These are phyloP conservation scores for Oncorhynchus kisutch DNA, from an alignment of 2,113 vertebrate genomes.

Conservation along the genomic window DNA sequence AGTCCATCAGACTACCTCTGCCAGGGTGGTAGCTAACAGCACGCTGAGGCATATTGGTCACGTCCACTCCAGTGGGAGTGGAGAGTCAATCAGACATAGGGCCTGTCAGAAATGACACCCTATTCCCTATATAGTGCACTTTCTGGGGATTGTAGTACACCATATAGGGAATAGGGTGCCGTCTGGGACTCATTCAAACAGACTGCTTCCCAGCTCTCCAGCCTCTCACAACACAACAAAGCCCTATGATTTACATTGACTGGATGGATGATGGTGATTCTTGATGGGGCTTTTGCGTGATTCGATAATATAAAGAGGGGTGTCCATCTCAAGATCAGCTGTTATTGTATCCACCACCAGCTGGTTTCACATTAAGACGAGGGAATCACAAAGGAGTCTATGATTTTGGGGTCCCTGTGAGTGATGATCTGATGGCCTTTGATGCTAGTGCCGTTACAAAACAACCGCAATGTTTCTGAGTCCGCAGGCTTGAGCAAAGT, in stretches of 20 bases:
- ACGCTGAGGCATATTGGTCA: not conserved
- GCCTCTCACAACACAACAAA: too few relatives aligned
- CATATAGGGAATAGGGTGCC: not conserved
- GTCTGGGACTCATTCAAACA: not conserved
- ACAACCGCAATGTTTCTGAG: not conserved
- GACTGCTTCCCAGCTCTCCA: not conserved
- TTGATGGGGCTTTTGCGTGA: not conserved
- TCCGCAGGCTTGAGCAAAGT: not conserved
- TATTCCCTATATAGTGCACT: too few relatives aligned
- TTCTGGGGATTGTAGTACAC: not conserved
- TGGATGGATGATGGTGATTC: conserved; percentile 11
- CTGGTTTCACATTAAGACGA: too few relatives aligned
- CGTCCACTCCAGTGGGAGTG: not conserved
- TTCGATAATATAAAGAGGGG: not conserved
- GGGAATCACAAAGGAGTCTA: not conserved
- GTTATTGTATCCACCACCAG: too few relatives aligned
- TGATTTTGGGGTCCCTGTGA: not conserved
- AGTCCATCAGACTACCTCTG: not conserved
- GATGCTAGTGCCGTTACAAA: not conserved
- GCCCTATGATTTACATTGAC: not conserved
- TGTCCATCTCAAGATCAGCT: not conserved
- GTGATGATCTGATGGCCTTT: not conserved
- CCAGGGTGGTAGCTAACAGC: not conserved
- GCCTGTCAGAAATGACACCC: too few relatives aligned
- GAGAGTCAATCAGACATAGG: not conserved